Percentiles rank a stretch among this genome's conserved stretches.
Conservation (phyloP, 2,797 vertebrate species). For the Hyperoplus lanceolatus region DNA sequence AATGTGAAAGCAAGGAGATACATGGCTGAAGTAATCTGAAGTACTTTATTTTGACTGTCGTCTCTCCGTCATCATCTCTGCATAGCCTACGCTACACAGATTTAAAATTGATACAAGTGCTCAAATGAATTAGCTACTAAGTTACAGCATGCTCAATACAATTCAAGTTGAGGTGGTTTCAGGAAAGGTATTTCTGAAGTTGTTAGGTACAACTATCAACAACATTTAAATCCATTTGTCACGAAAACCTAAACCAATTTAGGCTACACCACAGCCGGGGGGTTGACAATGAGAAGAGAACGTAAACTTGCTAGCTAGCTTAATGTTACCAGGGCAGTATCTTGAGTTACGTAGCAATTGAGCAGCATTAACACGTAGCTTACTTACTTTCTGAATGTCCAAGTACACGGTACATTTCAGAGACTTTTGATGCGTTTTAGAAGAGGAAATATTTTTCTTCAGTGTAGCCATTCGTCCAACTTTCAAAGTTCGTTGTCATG, state of each 20-base stretch:
- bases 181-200: background rate
- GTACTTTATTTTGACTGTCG: background rate
- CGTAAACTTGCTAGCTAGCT: slow-evolving; percentile 40
- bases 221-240: background rate
- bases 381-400: slow-evolving; percentile 83
- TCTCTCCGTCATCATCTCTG: background rate
- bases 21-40: too few species aligned
- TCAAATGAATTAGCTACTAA: background rate
- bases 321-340: background rate
- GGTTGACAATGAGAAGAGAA: background rate
- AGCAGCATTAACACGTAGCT: background rate
- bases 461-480: slow-evolving; percentile 61
- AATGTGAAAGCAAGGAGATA: too few species aligned
- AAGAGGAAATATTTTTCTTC: slow-evolving; percentile 34
- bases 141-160: background rate
- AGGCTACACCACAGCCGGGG: too few species aligned
- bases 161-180: background rate
- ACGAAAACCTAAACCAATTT: rapidly evolving
- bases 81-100: background rate
- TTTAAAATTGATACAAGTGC: background rate
- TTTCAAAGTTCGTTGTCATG: slow-evolving; percentile 79
- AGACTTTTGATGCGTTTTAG: slow-evolving; percentile 59
- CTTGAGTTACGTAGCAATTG: background rate
- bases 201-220: background rate
- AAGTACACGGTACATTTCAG: slow-evolving; percentile 82